Evolutionary conservation across 2,888 invertebrate genomes (phyloP).

Genomic region (Eupithecia exiguata): DNA sequence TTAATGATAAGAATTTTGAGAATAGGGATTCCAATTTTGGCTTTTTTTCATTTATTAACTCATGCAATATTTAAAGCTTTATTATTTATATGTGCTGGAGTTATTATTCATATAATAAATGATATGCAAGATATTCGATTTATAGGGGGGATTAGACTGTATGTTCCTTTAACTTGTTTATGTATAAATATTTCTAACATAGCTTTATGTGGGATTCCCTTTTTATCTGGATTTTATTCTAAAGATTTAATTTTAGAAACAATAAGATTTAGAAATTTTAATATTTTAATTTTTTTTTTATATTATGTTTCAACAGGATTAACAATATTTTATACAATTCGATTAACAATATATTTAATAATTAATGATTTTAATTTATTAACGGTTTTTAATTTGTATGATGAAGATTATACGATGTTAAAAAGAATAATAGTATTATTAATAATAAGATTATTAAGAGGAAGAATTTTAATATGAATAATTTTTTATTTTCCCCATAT

Average conservation of each 20-base stretch:
- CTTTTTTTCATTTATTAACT: slow-evolving; percentile 88
- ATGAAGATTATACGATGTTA: slow-evolving; percentile 77
- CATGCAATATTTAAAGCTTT: slow-evolving; percentile 91
- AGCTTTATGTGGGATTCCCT: slow-evolving; percentile 86
- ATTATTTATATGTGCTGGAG: slow-evolving; percentile 88
- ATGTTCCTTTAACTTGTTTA: slow-evolving; percentile 80
- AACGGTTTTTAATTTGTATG: slow-evolving; percentile 76
- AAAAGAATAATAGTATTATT: slow-evolving; percentile 77
- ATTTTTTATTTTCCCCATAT: slow-evolving; percentile 80
- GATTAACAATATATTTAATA: slow-evolving; percentile 83
- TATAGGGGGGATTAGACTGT: slow-evolving; percentile 78
- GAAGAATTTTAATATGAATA: slow-evolving; percentile 80
- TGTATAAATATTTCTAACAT: slow-evolving; percentile 85
- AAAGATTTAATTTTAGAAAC: slow-evolving; percentile 86
- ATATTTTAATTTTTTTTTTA: slow-evolving; percentile 81
- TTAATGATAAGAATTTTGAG: slow-evolving; percentile 88
- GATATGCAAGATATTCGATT: slow-evolving; percentile 88
- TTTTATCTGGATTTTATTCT: slow-evolving; percentile 87
- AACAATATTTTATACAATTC: slow-evolving; percentile 83
- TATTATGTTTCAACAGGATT: slow-evolving; percentile 84
- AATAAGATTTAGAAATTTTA: slow-evolving; percentile 78
- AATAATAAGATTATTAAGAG: slow-evolving; percentile 81
- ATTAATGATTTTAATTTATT: slow-evolving; percentile 77
- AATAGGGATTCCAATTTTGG: slow-evolving; percentile 80
- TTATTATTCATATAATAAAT: slow-evolving; percentile 86